Percentiles rank a stretch among this genome's conserved stretches.
These are phyloP conservation scores for Sesamia nonagrioides DNA, from an alignment of 1,140 invertebrate genomes.

Conservation along the genomic window DNA sequence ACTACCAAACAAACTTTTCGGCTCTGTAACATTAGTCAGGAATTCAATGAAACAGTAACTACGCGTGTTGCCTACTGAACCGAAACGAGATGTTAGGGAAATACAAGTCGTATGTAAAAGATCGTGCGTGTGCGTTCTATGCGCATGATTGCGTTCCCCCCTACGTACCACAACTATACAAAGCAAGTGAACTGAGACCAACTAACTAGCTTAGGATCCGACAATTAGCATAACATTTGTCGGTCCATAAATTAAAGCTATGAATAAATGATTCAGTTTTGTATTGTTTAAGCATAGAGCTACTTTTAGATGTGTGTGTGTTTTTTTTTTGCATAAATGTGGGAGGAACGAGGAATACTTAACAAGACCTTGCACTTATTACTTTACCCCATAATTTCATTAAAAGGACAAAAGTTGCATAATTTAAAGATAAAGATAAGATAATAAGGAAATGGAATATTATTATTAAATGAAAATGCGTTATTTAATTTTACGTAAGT, in stretches of 20 bases:
- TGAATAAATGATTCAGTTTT: neutral
- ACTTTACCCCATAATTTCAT: slow-evolving; percentile 2
- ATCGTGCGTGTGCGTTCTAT: slow-evolving; percentile 46
- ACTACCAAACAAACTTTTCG: neutral
- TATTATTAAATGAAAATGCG: slow-evolving; percentile 28
- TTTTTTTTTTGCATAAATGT: slow-evolving; percentile 27
- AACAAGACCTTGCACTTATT: slow-evolving; percentile 23
- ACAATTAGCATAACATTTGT: slow-evolving; percentile 46
- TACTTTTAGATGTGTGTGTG: slow-evolving; percentile 31
- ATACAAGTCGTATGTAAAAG: slow-evolving; percentile 67
- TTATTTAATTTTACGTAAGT: slow-evolving; percentile 11
- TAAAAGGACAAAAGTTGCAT: slow-evolving; percentile 8
- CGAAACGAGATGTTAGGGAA: slow-evolving; percentile 62
- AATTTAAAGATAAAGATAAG: slow-evolving; percentile 15
- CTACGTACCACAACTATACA: slow-evolving; percentile 22
- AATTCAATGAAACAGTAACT: neutral
- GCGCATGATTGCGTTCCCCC: slow-evolving; percentile 19
- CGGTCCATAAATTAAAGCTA: slow-evolving; percentile 34
- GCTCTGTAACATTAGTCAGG: neutral
- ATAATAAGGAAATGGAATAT: slow-evolving; percentile 12
- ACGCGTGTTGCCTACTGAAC: slow-evolving; percentile 45
- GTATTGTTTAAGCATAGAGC: slow-evolving; percentile 12
- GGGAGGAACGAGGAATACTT: neutral
- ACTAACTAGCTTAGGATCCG: neutral
- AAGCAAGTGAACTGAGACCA: slow-evolving; percentile 34